Percentiles rank a stretch among this genome's conserved stretches.
phyloP scores from a whole-genome alignment of 2,888 invertebrate genomes.

The Drosophila paracracens region DNA sequence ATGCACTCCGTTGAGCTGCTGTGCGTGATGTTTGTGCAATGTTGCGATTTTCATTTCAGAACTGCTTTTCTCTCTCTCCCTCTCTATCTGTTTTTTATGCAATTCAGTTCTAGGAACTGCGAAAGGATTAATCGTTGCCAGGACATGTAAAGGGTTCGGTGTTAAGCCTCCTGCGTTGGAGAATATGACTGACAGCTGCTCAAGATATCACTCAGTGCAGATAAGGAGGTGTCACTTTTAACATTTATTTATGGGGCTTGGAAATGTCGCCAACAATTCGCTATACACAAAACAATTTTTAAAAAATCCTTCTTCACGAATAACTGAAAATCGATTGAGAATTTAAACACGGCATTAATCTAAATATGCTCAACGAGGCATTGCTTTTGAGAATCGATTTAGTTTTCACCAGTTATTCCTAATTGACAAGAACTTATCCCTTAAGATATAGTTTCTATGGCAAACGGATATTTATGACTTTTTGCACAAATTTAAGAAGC shows the following conservation, averaged over 20 bases:
- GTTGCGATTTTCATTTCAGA: constrained; percentile 64
- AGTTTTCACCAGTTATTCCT: neutral
- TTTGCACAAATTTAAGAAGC: neutral
- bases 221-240: constrained; percentile 14
- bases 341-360: neutral
- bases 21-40: constrained; percentile 72
- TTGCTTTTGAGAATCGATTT: neutral
- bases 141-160: constrained; percentile 42
- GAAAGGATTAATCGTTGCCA: constrained; percentile 61
- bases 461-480: neutral
- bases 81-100: constrained; percentile 46
- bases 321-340: neutral
- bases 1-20: constrained; percentile 7
- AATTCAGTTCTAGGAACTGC: constrained; percentile 53
- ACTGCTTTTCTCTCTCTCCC: neutral
- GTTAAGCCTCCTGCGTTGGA: constrained; percentile 32
- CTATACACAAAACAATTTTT: neutral
- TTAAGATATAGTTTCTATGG: neutral
- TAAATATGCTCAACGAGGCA: neutral
- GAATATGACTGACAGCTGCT: constrained; percentile 33
- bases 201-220: neutral
- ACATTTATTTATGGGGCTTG: constrained; percentile 1
- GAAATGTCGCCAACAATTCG: neutral
- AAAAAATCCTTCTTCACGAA: neutral
- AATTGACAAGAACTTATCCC: neutral